Evolutionary conservation across 2,888 invertebrate species (phyloP).

Genomic region (Eilema depressum): DNA sequence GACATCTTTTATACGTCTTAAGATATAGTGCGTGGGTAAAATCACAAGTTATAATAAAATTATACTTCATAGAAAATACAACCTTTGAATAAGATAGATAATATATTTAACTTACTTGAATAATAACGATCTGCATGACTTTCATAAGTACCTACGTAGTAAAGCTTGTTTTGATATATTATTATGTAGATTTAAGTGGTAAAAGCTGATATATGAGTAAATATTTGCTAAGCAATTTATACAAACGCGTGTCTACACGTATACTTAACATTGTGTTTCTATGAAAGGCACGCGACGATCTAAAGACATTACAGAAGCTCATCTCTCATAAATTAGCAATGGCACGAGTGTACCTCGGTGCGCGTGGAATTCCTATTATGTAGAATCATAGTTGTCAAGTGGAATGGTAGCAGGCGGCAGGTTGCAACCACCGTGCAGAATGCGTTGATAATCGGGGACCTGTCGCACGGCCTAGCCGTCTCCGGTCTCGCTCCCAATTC

Average conservation of each 20-base stretch:
- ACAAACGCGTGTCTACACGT: neutral
- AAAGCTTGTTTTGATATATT: neutral
- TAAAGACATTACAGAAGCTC: slow-evolving; percentile 20
- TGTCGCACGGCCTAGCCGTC: slow-evolving; percentile 80
- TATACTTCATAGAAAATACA: neutral
- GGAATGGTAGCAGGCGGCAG: slow-evolving; percentile 61
- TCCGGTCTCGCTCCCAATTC: slow-evolving; percentile 57
- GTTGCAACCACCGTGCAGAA: slow-evolving; percentile 72
- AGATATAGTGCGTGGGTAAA: neutral
- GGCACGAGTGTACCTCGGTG: slow-evolving; percentile 65
- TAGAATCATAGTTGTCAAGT: slow-evolving; percentile 57
- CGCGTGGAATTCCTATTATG: slow-evolving; percentile 72
- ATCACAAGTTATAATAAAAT: neutral
- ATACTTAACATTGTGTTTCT: slow-evolving; percentile 15
- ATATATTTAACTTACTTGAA: neutral
- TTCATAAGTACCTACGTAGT: neutral
- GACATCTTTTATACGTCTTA: neutral
- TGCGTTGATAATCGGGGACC: slow-evolving; percentile 84
- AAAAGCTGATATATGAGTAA: neutral
- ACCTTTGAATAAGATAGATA: too few relatives aligned
- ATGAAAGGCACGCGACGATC: slow-evolving; percentile 25
- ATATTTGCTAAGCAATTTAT: neutral
- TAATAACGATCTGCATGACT: neutral
- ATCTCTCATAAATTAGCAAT: slow-evolving; percentile 55
- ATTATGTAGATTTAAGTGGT: neutral